Percentiles rank a stretch among this genome's conserved stretches.
Evolutionary conservation across 1,140 invertebrate species (phyloP).

Genomic region (Drosophila miranda): DNA sequence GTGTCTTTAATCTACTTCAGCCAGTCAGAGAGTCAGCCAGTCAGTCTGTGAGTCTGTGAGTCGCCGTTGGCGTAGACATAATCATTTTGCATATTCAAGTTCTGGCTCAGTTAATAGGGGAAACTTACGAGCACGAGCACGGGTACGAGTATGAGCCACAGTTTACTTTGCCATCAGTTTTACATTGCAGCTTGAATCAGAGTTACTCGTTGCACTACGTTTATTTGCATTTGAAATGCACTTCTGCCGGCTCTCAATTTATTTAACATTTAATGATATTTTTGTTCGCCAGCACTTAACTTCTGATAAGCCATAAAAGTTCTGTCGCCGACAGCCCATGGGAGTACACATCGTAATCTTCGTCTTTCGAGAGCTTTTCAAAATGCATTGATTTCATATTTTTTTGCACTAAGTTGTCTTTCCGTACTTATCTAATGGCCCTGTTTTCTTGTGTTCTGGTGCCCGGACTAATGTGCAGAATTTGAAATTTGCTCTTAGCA

Average conservation of each 20-base stretch:
- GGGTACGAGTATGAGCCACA: background rate
- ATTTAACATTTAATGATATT: constrained; percentile 16
- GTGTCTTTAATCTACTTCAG: constrained; percentile 66
- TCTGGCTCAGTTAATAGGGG: constrained; percentile 11
- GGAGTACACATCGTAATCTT: background rate
- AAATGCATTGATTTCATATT: constrained; percentile 23
- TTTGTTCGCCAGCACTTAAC: constrained; percentile 16
- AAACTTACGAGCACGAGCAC: constrained; percentile 25
- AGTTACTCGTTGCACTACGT: constrained; percentile 23
- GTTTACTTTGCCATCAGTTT: constrained; percentile 18
- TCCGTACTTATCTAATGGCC: background rate
- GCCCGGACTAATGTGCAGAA: too few relatives aligned
- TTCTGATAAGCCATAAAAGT: constrained; percentile 35
- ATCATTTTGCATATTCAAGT: constrained; percentile 59
- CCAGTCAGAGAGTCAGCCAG: constrained; percentile 2
- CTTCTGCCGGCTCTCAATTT: constrained; percentile 10
- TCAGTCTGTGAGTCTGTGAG: background rate
- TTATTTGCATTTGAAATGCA: constrained; percentile 40
- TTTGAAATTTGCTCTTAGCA: too few relatives aligned
- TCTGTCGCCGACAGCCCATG: background rate
- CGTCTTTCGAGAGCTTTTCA: background rate
- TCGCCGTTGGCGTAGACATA: constrained; percentile 30
- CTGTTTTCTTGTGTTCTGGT: too few relatives aligned
- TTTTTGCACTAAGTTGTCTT: too few relatives aligned
- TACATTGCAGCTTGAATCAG: constrained; percentile 41